phyloP scores from a whole-genome alignment of 1,140 invertebrate species.

The Brachionus paranguensis region DNA sequence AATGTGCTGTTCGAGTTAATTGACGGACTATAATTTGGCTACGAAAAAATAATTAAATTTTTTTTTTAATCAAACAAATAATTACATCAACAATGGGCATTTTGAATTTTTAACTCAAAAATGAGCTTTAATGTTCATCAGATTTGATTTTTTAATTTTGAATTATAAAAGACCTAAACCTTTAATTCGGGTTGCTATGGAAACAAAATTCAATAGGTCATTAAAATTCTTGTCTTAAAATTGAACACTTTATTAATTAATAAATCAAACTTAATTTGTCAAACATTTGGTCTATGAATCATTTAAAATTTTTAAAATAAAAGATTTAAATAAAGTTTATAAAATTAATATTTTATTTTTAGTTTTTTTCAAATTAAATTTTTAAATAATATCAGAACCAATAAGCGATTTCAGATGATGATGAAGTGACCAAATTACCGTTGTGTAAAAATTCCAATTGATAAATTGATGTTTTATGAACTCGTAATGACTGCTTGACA shows the following conservation, averaged over 20 bases:
- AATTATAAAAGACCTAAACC: neutral
- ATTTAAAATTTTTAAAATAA: neutral
- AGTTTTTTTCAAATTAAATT: neutral
- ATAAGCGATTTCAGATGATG: neutral
- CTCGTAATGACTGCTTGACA: neutral
- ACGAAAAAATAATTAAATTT: neutral
- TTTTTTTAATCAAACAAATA: neutral
- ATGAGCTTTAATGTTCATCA: neutral
- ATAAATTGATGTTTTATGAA: neutral
- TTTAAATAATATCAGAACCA: neutral
- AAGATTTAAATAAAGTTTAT: neutral
- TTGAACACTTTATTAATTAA: too few species aligned
- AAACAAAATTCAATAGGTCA: neutral
- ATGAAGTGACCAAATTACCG: neutral
- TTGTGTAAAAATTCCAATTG: neutral
- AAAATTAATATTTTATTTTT: neutral
- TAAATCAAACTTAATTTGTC: too few species aligned
- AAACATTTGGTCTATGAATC: too few species aligned
- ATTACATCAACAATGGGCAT: neutral
- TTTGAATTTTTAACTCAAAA: neutral
- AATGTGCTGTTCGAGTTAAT: neutral
- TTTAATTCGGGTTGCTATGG: neutral
- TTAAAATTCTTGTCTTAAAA: neutral
- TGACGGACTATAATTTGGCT: constrained; percentile 1
- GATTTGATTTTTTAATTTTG: neutral